Conservation (phyloP, 2,113 vertebrate genomes). For the Actenoides lindsayi region DNA sequence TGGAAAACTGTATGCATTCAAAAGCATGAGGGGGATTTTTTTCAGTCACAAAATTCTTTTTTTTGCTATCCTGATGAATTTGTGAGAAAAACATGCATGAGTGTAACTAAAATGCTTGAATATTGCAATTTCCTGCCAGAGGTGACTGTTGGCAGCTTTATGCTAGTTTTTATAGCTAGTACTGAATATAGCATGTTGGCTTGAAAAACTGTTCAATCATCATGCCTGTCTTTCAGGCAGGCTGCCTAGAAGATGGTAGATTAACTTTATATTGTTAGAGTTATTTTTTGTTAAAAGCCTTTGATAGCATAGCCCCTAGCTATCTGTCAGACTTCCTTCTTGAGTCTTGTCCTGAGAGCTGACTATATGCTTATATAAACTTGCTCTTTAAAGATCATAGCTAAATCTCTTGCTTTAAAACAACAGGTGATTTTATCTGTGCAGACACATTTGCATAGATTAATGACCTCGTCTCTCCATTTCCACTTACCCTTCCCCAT, state of each 20-base stretch:
- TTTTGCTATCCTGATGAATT: neutral
- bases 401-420: neutral
- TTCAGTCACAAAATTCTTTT: neutral
- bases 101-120: neutral
- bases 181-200: neutral
- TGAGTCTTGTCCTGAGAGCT: neutral
- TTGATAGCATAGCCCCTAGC: constrained; percentile 9
- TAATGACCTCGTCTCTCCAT: neutral
- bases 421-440: neutral
- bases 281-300: constrained; percentile 39
- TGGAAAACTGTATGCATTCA: neutral
- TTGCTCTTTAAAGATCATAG: neutral
- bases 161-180: neutral
- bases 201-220: neutral
- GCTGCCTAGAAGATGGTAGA: neutral
- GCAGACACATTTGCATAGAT: neutral
- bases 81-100: neutral
- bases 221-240: neutral
- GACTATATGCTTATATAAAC: neutral
- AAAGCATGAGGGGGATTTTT: neutral
- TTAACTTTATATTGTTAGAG: constrained; percentile 20
- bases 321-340: constrained; percentile 23
- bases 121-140: neutral
- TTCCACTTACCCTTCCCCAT: neutral
- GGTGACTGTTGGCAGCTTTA: neutral